Evolutionary conservation across 2,888 invertebrate genomes (phyloP).

Genomic region (Muschampia plurimacula): DNA sequence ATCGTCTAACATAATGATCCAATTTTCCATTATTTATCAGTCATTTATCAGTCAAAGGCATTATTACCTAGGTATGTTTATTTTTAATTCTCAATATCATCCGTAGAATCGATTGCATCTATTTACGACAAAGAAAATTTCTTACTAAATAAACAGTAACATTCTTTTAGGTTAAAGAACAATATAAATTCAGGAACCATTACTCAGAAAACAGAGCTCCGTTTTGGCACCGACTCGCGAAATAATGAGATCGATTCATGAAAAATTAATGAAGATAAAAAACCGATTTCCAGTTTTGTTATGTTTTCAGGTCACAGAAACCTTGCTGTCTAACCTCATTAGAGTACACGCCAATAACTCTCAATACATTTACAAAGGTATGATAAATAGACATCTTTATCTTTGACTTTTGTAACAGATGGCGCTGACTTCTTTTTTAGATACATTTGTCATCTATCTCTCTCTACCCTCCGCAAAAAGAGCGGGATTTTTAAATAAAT

Average conservation of each 20-base stretch:
- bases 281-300: conserved; percentile 29
- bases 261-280: conserved; percentile 31
- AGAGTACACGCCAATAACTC: conserved; percentile 36
- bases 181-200: conserved; percentile 24
- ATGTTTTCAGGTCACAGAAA: conserved; percentile 36
- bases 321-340: conserved; percentile 38
- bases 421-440: not conserved
- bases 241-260: conserved; percentile 37
- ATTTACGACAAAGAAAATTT: not conserved
- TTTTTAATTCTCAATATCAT: too few relatives aligned
- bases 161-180: not conserved
- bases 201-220: conserved; percentile 8
- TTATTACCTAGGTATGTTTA: too few relatives aligned
- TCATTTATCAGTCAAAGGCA: too few relatives aligned
- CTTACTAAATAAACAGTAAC: not conserved
- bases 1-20: too few relatives aligned
- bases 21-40: too few relatives aligned
- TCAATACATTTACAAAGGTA: conserved; percentile 41
- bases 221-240: conserved; percentile 11
- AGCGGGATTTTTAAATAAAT: too few relatives aligned
- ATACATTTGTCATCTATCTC: too few relatives aligned
- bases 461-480: too few relatives aligned
- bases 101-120: not conserved
- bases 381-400: not conserved
- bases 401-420: not conserved